These are phyloP conservation scores for Tylochromis polylepis DNA, from an alignment of 2,113 vertebrate species.

Conservation along the genomic window DNA sequence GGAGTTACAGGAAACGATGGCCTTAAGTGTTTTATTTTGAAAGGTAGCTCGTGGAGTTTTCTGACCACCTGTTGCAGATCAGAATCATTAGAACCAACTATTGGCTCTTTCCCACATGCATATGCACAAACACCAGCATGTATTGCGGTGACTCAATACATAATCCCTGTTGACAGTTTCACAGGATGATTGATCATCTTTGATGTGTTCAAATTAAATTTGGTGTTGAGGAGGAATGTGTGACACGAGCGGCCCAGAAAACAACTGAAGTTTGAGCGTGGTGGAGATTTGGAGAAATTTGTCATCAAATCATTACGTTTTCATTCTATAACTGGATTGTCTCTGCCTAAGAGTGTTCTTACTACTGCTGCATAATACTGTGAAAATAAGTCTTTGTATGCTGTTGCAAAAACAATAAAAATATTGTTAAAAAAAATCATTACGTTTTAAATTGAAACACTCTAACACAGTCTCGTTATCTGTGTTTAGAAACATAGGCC, in stretches of 20 bases:
- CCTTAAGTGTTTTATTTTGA: background rate
- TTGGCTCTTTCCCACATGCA: background rate
- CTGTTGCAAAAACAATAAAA: too few species aligned
- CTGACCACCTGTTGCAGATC: background rate
- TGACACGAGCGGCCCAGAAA: too few species aligned
- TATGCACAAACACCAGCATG: background rate
- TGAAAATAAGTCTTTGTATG: too few species aligned
- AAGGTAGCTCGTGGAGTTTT: too few species aligned
- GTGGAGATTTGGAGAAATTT: too few species aligned
- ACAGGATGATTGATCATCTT: background rate
- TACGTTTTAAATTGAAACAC: background rate
- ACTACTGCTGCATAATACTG: too few species aligned
- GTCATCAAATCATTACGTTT: background rate
- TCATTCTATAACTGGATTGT: too few species aligned
- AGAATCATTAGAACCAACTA: background rate
- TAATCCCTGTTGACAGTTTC: background rate
- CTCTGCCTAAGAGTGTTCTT: too few species aligned
- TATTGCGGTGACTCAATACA: background rate
- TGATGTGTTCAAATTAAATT: too few species aligned
- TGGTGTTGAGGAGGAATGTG: too few species aligned
- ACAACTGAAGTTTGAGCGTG: background rate
- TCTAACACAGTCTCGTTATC: background rate
- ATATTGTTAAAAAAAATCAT: too few species aligned
- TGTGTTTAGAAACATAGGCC: background rate
- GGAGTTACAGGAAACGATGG: background rate